Conservation (phyloP, 2,797 vertebrate species). For the Prunella strophiata region DNA sequence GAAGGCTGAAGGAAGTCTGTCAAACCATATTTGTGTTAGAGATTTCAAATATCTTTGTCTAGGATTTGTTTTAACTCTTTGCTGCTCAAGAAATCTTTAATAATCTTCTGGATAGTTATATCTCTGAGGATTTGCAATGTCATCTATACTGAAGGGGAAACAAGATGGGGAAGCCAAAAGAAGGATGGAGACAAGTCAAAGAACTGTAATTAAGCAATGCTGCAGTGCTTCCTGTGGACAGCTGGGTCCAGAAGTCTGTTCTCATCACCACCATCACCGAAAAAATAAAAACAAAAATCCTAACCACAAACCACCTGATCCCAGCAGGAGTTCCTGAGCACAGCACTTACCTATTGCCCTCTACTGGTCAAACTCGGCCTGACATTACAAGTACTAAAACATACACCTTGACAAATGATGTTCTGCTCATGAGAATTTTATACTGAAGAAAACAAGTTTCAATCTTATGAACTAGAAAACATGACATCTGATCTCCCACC, state of each 20-base stretch:
- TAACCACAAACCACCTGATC: background rate
- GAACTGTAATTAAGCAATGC: background rate
- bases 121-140: background rate
- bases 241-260: background rate
- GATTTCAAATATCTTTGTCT: background rate
- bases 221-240: background rate
- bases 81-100: background rate
- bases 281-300: background rate
- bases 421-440: background rate
- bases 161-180: background rate
- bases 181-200: background rate
- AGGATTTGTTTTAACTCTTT: background rate
- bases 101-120: background rate
- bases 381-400: background rate
- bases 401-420: fast-evolving
- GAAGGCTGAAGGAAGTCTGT: background rate
- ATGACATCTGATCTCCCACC: background rate
- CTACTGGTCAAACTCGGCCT: background rate
- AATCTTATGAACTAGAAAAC: background rate
- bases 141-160: background rate
- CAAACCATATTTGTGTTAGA: background rate
- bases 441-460: background rate
- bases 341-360: conserved; percentile 14
- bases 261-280: background rate
- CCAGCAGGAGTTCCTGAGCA: background rate